Percentiles rank a stretch among this genome's conserved stretches.
Conservation (phyloP, 2,113 vertebrate genomes). For the Echinops telfairi region DNA sequence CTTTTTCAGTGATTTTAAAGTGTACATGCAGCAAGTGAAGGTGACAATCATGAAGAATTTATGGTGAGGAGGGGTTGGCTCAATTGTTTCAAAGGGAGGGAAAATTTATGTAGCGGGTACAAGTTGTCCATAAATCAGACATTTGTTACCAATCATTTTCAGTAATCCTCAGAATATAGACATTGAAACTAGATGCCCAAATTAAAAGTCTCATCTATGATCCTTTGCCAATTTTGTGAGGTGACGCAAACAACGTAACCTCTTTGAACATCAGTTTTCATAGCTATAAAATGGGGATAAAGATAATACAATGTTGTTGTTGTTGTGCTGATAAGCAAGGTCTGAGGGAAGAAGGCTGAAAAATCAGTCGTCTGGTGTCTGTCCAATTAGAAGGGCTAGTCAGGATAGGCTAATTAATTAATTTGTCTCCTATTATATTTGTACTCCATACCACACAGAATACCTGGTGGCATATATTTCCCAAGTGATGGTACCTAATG, state of each 20-base stretch:
- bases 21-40: neutral
- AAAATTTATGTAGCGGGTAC: neutral
- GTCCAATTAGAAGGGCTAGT: neutral
- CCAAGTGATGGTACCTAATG: neutral
- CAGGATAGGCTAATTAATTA: too few relatives aligned
- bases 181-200: neutral
- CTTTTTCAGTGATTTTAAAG: neutral
- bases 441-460: fast-evolving
- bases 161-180: neutral
- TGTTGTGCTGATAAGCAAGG: neutral
- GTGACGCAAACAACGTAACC: neutral
- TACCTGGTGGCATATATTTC: neutral
- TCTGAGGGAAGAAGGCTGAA: neutral
- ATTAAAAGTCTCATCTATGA: neutral
- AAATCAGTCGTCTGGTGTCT: too few relatives aligned
- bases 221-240: neutral
- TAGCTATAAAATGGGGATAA: neutral
- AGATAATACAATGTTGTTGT: neutral
- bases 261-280: constrained; percentile 13
- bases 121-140: neutral
- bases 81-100: neutral
- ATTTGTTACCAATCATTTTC: neutral
- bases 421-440: neutral
- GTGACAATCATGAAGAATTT: neutral
- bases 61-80: neutral